phyloP scores from a whole-genome alignment of 1,140 invertebrate genomes.

The Drusus annulatus region DNA sequence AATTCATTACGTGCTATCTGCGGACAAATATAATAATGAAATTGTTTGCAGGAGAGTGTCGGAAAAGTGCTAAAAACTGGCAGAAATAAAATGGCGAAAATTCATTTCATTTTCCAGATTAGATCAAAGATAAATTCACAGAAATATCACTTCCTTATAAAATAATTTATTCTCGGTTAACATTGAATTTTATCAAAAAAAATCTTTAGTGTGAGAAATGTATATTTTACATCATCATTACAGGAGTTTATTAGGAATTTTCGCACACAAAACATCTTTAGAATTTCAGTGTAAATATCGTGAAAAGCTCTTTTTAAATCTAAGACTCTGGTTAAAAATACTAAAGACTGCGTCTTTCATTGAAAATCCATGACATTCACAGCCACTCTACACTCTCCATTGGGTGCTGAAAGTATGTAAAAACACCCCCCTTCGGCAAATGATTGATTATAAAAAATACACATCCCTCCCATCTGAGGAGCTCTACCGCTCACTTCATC shows the following conservation, averaged over 20 bases:
- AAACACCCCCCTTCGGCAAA: conserved; percentile 32
- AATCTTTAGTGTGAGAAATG: no score
- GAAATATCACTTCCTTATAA: no score
- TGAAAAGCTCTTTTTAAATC: conserved; percentile 9
- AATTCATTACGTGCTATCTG: no score
- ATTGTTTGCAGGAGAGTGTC: no score
- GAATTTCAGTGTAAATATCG: neutral
- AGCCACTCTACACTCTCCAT: neutral
- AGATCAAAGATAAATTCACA: no score
- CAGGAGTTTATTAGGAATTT: neutral
- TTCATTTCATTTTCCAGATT: no score
- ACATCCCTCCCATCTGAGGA: conserved; percentile 1
- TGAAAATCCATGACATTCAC: conserved; percentile 24
- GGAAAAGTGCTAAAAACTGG: no score
- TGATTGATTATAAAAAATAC: conserved; percentile 47
- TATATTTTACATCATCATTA: no score
- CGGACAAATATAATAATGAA: no score
- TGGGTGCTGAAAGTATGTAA: conserved; percentile 36
- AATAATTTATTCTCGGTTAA: no score
- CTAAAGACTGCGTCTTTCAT: conserved; percentile 18
- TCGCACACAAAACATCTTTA: neutral
- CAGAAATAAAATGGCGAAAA: no score
- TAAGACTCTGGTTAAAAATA: neutral
- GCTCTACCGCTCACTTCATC: conserved; percentile 3
- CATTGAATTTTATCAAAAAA: no score